A percentile compares a stretch with the other conserved stretches of the same genome.
These are phyloP conservation scores for Leucophenga montana DNA, from an alignment of 2,888 invertebrate species.

Conservation along the genomic window DNA sequence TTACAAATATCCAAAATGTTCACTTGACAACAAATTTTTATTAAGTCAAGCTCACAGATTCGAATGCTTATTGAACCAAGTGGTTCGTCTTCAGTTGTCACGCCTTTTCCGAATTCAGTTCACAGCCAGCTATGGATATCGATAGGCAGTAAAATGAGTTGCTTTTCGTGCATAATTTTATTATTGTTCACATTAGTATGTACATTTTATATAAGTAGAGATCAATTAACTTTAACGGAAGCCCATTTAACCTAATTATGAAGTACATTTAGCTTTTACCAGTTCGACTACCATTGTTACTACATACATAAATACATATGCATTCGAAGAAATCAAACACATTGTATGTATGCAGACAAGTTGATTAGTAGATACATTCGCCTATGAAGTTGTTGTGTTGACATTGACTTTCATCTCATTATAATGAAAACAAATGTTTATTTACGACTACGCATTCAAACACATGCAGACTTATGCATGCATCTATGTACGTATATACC, in stretches of 20 bases:
- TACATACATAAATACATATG: not conserved
- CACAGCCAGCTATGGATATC: too few species aligned
- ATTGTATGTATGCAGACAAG: not conserved
- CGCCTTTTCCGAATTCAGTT: too few species aligned
- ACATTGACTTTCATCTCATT: constrained; percentile 67
- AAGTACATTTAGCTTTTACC: not conserved
- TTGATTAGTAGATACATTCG: not conserved
- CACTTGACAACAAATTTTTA: too few species aligned
- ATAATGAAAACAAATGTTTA: constrained; percentile 58
- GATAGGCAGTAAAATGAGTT: too few species aligned
- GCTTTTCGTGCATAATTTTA: too few species aligned
- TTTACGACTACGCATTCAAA: constrained; percentile 49
- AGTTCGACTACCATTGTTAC: not conserved
- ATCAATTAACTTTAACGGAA: too few species aligned
- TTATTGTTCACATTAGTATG: too few species aligned
- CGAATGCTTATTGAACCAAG: too few species aligned
- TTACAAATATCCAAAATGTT: too few species aligned
- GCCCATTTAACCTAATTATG: not conserved
- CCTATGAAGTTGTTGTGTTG: constrained; percentile 46
- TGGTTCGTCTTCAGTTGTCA: too few species aligned
- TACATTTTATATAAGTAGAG: too few species aligned
- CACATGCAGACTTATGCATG: constrained; percentile 27
- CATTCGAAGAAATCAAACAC: not conserved
- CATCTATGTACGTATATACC: not conserved
- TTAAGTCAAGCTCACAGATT: too few species aligned